Evolutionary conservation across 1,140 invertebrate species (phyloP), one percentile per base, ranked within the genome.

Genomic region (Belonocnema kinseyi): DNA sequence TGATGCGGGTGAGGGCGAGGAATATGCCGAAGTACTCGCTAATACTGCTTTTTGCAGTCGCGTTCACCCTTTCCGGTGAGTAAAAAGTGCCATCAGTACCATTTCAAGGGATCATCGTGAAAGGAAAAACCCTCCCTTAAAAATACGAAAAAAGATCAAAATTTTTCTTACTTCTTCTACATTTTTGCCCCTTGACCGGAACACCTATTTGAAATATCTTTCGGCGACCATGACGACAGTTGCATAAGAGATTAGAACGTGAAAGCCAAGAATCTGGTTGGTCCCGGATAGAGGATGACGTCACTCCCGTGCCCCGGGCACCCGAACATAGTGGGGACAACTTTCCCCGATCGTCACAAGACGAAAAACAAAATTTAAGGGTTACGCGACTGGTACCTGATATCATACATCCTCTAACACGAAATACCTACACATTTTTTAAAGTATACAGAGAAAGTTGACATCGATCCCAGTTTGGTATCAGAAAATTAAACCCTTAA

Each of bases 161-260:
- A 11, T 19, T 3, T 56, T 56, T 54, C n/a, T 17, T 61, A 10
- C 11, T 61, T 21, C 14, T 6, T 4, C 33, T 61, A 2, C 16
- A 3, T 40, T 46, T 33, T 40, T 46, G 33, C 14, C 40, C 2
- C 40, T 11, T 8, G 40, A 46, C 40, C 40, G 40, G 10, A 46
- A 46, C 10, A 46, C 40, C 10, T 11, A 46, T 8, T 46, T 8
- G 10, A 46, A 66, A 66, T 66, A 66, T n/a, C 72, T 82, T 80
- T 76, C 76, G 80, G 76, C 75, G 70, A 80, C 74, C 76, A 77
- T 77, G 70, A 82, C 86, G 84, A 87, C 84, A 87, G 85, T 91
- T 91, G 89, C 90, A 91, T 90, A 91, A 91, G 88, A 88, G 86
- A 91, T 90, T 90, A 91, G 90, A 90, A 88, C 87, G 90, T 91